phyloP scores from a whole-genome alignment of 2,113 vertebrate species.

The Glaucidium brasilianum region DNA sequence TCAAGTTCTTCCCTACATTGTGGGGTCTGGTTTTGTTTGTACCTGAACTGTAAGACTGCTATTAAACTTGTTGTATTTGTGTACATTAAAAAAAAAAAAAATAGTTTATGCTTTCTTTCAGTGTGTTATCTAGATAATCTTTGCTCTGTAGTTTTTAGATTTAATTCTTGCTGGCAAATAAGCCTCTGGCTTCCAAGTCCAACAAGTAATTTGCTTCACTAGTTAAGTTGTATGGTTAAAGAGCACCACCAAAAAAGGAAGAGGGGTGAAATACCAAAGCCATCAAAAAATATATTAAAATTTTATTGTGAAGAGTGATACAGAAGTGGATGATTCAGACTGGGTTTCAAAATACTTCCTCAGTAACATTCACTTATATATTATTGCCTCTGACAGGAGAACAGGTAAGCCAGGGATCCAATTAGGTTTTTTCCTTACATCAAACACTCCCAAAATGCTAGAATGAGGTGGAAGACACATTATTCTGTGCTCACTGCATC shows the following conservation, averaged over 20 bases:
- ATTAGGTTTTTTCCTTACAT: background rate
- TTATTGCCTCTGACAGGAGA: background rate
- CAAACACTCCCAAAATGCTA: background rate
- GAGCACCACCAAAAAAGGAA: background rate
- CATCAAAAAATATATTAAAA: background rate
- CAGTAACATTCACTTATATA: background rate
- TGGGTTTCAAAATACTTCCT: background rate
- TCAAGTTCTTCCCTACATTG: background rate
- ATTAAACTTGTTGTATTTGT: background rate
- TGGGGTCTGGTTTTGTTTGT: background rate
- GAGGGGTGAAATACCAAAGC: background rate
- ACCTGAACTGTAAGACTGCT: background rate
- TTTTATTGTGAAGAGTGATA: background rate
- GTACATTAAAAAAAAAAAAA: background rate
- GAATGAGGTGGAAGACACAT: background rate
- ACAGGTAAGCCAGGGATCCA: background rate
- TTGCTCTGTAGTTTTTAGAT: background rate
- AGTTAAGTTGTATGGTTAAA: background rate
- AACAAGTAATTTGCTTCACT: background rate
- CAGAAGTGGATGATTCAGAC: background rate
- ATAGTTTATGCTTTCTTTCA: background rate
- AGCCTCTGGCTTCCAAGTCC: background rate
- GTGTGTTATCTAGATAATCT: background rate
- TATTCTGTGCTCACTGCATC: background rate
- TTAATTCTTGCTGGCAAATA: background rate